Conservation (phyloP, 2,797 vertebrate genomes). For the Otolemur crassicaudatus region DNA sequence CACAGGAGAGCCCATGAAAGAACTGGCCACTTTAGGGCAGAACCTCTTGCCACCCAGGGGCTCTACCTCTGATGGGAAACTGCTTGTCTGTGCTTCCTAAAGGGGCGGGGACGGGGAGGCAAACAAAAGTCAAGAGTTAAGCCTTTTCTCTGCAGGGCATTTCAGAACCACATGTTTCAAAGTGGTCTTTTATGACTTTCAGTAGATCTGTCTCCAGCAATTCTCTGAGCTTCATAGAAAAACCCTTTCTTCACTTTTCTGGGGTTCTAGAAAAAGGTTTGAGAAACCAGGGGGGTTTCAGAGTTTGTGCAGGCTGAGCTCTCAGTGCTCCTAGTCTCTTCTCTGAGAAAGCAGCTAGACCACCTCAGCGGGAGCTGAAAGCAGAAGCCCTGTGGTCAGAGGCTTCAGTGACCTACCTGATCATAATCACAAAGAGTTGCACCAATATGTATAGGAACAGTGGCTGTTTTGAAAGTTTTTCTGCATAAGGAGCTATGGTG, state of each 20-base stretch:
- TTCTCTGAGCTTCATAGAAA: background rate
- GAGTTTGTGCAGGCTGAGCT: background rate
- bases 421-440: background rate
- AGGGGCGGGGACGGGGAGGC: fast-evolving
- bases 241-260: background rate
- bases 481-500: background rate
- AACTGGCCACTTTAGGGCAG: background rate
- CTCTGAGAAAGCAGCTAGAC: background rate
- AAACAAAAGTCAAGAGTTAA: background rate
- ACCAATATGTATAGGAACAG: background rate
- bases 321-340: background rate
- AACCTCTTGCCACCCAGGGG: background rate
- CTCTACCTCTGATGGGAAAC: background rate
- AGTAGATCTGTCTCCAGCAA: background rate
- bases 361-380: background rate
- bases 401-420: background rate
- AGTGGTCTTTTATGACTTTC: background rate
- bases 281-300: background rate
- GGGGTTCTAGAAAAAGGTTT: background rate
- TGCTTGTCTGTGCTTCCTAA: background rate
- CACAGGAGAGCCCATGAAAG: background rate
- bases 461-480: background rate
- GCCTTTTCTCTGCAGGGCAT: background rate
- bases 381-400: background rate
- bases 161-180: background rate